These are phyloP conservation scores for Lateolabrax maculatus DNA, from an alignment of 2,797 vertebrate species.

Conservation along the genomic window DNA sequence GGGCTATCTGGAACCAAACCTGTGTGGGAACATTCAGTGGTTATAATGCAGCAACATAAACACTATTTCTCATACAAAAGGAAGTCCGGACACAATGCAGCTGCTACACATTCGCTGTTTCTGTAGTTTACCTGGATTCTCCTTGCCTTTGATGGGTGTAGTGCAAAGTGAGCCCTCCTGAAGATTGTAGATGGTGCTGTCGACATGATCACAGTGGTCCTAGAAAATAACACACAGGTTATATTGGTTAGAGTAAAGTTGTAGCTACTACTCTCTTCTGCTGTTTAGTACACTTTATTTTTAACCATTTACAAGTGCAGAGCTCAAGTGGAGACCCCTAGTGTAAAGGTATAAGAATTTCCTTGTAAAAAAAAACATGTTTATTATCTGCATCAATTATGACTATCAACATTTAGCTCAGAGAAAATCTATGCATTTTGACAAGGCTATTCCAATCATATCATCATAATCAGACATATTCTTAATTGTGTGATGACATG, in stretches of 20 bases:
- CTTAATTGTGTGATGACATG: neutral
- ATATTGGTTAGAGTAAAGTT: neutral
- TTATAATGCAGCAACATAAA: neutral
- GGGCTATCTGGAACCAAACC: constrained; percentile 89
- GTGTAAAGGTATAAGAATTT: neutral
- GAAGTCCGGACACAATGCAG: neutral
- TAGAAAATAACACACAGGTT: constrained; percentile 61
- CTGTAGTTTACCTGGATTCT: constrained; percentile 80
- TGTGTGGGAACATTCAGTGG: constrained; percentile 58
- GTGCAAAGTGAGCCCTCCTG: constrained; percentile 89
- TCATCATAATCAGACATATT: neutral
- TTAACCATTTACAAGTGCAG: neutral
- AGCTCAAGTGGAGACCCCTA: neutral
- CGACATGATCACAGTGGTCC: constrained; percentile 90
- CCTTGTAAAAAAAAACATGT: too few relatives aligned
- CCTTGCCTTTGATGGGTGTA: constrained; percentile 91
- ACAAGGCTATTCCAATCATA: neutral
- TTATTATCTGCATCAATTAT: too few relatives aligned
- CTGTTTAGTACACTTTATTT: neutral
- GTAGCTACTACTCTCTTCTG: neutral
- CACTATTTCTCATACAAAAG: neutral
- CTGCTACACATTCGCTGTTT: neutral
- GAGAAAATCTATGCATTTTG: neutral
- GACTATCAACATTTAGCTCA: neutral
- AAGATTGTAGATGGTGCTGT: constrained; percentile 86